Percentiles rank a stretch among this genome's conserved stretches.
These are phyloP conservation scores for Chloroceryle aenea DNA, from an alignment of 2,113 vertebrate species.

Conservation along the genomic window DNA sequence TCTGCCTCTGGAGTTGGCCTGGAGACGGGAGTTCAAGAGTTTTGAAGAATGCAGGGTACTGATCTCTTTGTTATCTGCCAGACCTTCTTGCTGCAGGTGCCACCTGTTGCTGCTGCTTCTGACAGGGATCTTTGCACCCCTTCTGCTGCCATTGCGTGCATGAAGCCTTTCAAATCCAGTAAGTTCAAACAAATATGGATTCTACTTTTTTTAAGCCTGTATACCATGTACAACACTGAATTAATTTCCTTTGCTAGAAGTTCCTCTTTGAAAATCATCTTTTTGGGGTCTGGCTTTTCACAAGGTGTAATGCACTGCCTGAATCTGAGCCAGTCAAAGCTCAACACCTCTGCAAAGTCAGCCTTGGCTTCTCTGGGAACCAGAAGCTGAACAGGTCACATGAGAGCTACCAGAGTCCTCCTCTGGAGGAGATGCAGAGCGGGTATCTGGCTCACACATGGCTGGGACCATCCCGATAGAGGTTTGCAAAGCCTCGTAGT, in stretches of 20 bases:
- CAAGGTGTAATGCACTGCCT: neutral
- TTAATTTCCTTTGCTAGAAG: neutral
- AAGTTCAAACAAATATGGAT: neutral
- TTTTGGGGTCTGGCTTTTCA: neutral
- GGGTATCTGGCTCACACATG: slow-evolving; percentile 3
- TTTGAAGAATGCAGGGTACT: neutral
- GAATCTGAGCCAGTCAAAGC: neutral
- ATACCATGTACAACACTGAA: neutral
- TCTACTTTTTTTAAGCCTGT: neutral
- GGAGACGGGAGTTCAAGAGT: neutral
- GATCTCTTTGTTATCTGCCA: neutral
- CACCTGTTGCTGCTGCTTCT: neutral
- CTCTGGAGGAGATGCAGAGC: neutral
- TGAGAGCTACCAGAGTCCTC: neutral
- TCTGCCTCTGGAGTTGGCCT: neutral
- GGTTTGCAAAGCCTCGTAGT: neutral
- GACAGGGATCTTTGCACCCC: neutral
- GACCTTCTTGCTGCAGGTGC: neutral
- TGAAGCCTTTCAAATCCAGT: neutral
- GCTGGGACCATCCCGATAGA: neutral
- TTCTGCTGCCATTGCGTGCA: neutral
- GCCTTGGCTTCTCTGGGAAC: neutral
- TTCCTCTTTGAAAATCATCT: neutral
- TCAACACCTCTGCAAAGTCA: neutral
- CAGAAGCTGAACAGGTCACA: neutral